phyloP scores from a whole-genome alignment of 2,797 vertebrate genomes.

The Labeo calbasu region DNA sequence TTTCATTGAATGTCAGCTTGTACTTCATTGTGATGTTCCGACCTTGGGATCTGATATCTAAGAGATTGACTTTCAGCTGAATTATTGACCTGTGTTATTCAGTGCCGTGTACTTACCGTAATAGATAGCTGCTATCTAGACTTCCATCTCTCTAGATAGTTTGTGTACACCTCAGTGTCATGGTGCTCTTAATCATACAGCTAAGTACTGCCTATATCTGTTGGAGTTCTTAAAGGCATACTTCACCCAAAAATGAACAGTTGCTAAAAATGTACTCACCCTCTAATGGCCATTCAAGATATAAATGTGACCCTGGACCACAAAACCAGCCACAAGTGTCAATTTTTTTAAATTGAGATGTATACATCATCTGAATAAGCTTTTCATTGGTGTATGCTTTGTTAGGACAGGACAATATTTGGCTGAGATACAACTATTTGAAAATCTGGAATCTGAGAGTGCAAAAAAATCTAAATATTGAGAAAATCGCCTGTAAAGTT shows the following conservation, averaged over 20 bases:
- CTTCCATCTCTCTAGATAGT: conserved; percentile 14
- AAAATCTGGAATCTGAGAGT: too few relatives aligned
- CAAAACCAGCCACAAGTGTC: too few relatives aligned
- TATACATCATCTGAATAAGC: too few relatives aligned
- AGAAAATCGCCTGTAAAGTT: too few relatives aligned
- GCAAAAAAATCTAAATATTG: too few relatives aligned
- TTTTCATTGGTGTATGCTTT: too few relatives aligned
- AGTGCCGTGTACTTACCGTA: conserved; percentile 26
- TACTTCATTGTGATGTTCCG: conserved; percentile 21
- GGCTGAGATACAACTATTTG: too few relatives aligned
- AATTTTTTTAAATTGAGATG: too few relatives aligned
- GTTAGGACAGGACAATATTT: too few relatives aligned
- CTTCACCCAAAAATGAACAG: not conserved
- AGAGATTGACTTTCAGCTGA: conserved; percentile 54
- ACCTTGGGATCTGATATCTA: conserved; percentile 40
- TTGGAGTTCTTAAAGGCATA: not conserved
- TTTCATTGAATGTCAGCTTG: conserved; percentile 41
- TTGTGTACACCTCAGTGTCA: not conserved
- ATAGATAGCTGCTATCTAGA: conserved; percentile 36
- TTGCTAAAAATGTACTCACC: not conserved
- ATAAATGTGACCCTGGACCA: not conserved
- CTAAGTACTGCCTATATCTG: not conserved
- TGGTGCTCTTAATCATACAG: not conserved
- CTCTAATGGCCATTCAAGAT: not conserved
- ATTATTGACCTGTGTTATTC: conserved; percentile 52